phyloP scores from a whole-genome alignment of 2,888 invertebrate genomes.

The Aquatica leii region DNA sequence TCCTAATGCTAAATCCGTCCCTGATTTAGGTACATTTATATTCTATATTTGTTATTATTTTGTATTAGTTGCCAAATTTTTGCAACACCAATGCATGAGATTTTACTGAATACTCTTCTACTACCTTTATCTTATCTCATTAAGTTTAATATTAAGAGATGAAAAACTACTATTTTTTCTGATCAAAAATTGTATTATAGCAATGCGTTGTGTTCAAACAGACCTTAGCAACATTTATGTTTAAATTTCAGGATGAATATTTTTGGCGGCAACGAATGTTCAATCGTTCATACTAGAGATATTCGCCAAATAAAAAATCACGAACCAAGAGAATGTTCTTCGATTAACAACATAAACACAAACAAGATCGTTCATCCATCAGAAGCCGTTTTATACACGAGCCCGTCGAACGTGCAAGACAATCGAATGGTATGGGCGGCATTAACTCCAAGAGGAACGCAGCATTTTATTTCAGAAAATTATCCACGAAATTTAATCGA shows the following conservation, averaged over 20 bases:
- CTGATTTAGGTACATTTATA: too few relatives aligned
- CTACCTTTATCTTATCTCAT: too few relatives aligned
- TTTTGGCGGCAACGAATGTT: constrained; percentile 66
- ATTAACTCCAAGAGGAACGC: constrained; percentile 80
- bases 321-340: constrained; percentile 56
- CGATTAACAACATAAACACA: constrained; percentile 60
- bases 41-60: too few relatives aligned
- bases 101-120: too few relatives aligned
- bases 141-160: too few relatives aligned
- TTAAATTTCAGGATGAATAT: constrained; percentile 61
- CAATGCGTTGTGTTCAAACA: too few relatives aligned
- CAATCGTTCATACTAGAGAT: constrained; percentile 60
- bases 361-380: constrained; percentile 56
- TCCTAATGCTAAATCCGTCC: too few relatives aligned
- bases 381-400: constrained; percentile 55
- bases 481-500: constrained; percentile 66
- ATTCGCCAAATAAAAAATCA: constrained; percentile 57
- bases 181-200: too few relatives aligned
- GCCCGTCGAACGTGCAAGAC: constrained; percentile 50
- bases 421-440: constrained; percentile 76
- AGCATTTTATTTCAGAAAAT: constrained; percentile 77
- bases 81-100: too few relatives aligned
- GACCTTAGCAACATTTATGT: too few relatives aligned
- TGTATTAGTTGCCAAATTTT: too few relatives aligned
- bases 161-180: too few relatives aligned